These are phyloP conservation scores for Rapana venosa DNA, from an alignment of 2,888 invertebrate genomes.

Conservation along the genomic window DNA sequence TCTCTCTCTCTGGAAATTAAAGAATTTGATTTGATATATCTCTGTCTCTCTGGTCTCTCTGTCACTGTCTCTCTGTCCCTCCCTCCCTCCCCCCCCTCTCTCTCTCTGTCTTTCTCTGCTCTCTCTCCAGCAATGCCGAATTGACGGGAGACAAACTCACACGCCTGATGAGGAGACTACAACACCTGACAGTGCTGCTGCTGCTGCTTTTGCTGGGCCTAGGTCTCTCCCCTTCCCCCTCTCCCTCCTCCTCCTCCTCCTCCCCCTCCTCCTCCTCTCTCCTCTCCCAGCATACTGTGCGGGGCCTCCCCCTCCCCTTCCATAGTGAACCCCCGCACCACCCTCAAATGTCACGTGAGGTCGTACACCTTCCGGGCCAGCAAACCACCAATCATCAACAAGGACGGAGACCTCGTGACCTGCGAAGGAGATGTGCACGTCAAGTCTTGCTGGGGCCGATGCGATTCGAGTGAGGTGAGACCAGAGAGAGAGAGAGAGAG, in stretches of 20 bases:
- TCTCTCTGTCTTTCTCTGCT: neutral
- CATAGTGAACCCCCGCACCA: conserved; percentile 53
- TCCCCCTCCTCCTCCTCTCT: conserved; percentile 4
- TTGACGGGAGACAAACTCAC: conserved; percentile 13
- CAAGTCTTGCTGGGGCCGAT: conserved; percentile 89
- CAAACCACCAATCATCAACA: conserved; percentile 52
- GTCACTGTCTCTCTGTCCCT: neutral
- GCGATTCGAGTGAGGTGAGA: conserved; percentile 89
- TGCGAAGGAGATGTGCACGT: conserved; percentile 89
- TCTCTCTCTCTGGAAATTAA: neutral
- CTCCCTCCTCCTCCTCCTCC: neutral
- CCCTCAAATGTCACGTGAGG: conserved; percentile 56
- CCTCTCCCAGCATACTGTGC: neutral
- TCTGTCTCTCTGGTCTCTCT: neutral
- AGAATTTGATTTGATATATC: neutral
- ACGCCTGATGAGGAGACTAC: neutral
- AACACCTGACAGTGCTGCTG: conserved; percentile 2
- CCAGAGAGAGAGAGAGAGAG: neutral
- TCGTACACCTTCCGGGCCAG: conserved; percentile 51
- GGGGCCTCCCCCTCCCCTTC: conserved; percentile 30
- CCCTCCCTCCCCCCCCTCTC: neutral
- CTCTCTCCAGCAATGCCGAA: neutral
- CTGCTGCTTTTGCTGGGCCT: neutral
- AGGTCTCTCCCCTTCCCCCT: neutral
- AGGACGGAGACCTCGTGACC: conserved; percentile 83